Evolutionary conservation across 2,113 vertebrate species (phyloP).

Genomic region (Motacilla alba): DNA sequence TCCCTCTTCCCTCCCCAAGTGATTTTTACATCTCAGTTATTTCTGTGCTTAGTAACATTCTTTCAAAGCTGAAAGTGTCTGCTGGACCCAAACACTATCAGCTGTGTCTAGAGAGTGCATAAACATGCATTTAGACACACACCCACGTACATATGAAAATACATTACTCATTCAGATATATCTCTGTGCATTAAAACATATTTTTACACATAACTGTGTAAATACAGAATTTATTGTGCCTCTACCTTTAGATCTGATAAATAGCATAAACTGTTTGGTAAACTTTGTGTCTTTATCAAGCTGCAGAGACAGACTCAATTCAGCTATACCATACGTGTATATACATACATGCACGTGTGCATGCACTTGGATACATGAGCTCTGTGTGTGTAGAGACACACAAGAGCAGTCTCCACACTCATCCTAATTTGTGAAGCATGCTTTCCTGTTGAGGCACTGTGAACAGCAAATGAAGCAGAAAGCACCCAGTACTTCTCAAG

Average conservation of each 20-base stretch:
- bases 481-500: background rate
- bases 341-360: accelerated
- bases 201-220: background rate
- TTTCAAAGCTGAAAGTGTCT: background rate
- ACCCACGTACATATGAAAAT: background rate
- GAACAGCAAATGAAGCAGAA: conserved; percentile 32
- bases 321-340: background rate
- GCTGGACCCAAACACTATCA: background rate
- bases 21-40: background rate
- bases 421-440: background rate
- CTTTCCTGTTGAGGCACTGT: background rate
- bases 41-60: background rate
- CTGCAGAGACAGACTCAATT: background rate
- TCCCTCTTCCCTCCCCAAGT: background rate
- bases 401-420: background rate
- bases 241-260: background rate
- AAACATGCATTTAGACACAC: background rate
- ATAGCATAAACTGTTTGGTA: background rate
- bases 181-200: background rate
- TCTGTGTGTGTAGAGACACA: accelerated
- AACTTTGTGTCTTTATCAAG: background rate
- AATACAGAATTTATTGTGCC: background rate
- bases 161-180: background rate
- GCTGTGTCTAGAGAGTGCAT: background rate
- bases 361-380: accelerated